Percentiles rank a stretch among this genome's conserved stretches.
Conservation (phyloP, 23 tunicate genomes). For the Corella eumyota region DNA sequence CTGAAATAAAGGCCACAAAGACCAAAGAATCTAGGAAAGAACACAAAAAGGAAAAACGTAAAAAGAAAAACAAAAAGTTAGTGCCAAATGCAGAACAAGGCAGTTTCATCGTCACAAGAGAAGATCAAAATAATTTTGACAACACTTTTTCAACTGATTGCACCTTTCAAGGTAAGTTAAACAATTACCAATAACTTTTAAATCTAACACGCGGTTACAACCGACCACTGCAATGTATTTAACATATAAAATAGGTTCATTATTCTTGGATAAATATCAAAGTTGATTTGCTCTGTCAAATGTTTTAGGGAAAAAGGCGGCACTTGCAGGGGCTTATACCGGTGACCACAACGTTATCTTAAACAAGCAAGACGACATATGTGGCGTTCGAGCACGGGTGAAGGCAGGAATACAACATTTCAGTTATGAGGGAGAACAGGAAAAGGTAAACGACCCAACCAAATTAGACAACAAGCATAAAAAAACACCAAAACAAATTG, state of each 20-base stretch:
- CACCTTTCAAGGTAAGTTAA: slow-evolving; percentile 46
- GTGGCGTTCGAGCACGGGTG: slow-evolving; percentile 75
- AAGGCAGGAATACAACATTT: slow-evolving; percentile 97
- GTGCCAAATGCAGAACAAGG: slow-evolving; percentile 26
- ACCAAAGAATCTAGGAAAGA: too few species aligned
- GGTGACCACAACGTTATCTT: slow-evolving; percentile 92
- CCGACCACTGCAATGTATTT: too few species aligned
- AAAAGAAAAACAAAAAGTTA: not conserved
- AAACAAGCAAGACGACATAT: slow-evolving; percentile 36
- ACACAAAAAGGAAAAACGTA: not conserved
- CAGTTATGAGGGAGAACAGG: slow-evolving; percentile 51
- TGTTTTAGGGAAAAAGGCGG: slow-evolving; percentile 61
- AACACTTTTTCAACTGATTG: slow-evolving; percentile 26
- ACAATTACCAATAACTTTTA: too few species aligned
- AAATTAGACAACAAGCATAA: too few species aligned
- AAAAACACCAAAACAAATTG: not conserved
- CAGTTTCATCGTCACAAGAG: slow-evolving; percentile 54
- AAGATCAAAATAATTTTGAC: slow-evolving; percentile 63
- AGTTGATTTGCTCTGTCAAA: too few species aligned
- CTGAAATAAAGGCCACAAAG: too few species aligned
- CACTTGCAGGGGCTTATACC: slow-evolving; percentile 97
- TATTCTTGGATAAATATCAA: too few species aligned
- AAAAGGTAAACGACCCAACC: slow-evolving; percentile 35
- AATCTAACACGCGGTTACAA: too few species aligned
- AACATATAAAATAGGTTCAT: too few species aligned